These are phyloP conservation scores for Aulostomus chinensis DNA, from an alignment of 2,797 vertebrate genomes.

Conservation along the genomic window DNA sequence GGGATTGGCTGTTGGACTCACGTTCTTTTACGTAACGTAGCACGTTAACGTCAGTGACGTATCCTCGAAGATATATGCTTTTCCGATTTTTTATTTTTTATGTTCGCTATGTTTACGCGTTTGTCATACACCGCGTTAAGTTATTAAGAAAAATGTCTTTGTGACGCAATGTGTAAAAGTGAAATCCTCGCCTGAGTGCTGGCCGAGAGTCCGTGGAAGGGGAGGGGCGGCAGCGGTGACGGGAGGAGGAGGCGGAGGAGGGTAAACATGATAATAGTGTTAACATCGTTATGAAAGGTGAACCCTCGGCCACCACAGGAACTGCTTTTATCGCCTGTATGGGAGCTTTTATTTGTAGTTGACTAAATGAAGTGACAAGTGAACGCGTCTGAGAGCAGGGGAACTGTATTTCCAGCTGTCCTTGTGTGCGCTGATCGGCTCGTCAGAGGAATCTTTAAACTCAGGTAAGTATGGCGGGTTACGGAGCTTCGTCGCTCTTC, in stretches of 20 bases:
- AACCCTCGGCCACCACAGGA: neutral
- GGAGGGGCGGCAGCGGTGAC: conserved; percentile 27
- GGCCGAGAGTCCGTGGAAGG: neutral
- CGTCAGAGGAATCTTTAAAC: conserved; percentile 69
- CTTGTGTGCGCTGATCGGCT: conserved; percentile 65
- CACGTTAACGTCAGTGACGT: conserved; percentile 1
- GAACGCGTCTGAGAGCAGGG: neutral
- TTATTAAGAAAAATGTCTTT: no score
- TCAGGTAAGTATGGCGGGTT: conserved; percentile 70
- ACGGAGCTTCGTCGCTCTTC: no score
- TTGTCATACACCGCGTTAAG: no score
- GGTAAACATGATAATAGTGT: conserved; percentile 38
- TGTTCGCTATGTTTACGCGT: no score
- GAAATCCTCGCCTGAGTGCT: no score
- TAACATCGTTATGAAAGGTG: conserved; percentile 15
- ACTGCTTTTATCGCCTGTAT: neutral
- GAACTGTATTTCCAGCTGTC: conserved; percentile 42
- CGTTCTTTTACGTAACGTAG: neutral
- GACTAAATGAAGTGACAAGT: conserved; percentile 37
- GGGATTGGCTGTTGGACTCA: conserved; percentile 45
- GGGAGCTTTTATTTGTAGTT: neutral
- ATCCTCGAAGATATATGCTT: no score
- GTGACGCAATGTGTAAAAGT: no score
- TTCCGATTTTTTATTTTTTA: no score
- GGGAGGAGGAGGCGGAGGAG: conserved; percentile 45